Conservation (phyloP, 2,113 vertebrate species). For the Ptilorrhoa leucosticta region DNA sequence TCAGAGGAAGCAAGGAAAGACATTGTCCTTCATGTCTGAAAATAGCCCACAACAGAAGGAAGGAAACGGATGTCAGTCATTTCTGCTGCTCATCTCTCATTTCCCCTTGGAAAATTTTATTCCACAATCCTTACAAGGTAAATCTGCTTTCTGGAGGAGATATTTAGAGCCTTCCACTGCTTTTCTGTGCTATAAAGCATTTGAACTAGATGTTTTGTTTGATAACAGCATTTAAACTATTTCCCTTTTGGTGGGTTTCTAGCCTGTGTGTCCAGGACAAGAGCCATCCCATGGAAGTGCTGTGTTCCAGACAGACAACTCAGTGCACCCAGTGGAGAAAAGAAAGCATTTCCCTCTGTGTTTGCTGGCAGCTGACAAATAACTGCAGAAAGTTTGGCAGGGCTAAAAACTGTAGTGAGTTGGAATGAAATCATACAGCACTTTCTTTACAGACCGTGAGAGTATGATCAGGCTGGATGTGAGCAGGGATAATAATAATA, state of each 20-base stretch:
- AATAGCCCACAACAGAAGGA: background rate
- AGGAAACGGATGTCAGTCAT: background rate
- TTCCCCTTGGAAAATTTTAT: background rate
- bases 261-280: background rate
- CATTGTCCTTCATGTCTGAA: background rate
- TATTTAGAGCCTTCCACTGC: background rate
- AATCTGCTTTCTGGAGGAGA: background rate
- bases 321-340: fast-evolving
- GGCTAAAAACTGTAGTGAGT: background rate
- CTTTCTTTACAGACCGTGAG: background rate
- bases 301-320: background rate
- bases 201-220: background rate
- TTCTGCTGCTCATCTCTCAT: background rate
- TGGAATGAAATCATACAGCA: background rate
- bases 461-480: background rate
- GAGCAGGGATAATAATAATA: background rate
- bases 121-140: background rate
- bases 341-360: background rate
- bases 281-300: background rate
- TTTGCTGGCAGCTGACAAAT: background rate
- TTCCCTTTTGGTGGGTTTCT: background rate
- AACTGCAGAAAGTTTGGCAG: background rate
- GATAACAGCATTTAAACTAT: background rate
- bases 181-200: background rate
- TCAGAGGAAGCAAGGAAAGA: background rate